Conservation (phyloP, 2,888 invertebrate species). For the Uropetala carovei region DNA sequence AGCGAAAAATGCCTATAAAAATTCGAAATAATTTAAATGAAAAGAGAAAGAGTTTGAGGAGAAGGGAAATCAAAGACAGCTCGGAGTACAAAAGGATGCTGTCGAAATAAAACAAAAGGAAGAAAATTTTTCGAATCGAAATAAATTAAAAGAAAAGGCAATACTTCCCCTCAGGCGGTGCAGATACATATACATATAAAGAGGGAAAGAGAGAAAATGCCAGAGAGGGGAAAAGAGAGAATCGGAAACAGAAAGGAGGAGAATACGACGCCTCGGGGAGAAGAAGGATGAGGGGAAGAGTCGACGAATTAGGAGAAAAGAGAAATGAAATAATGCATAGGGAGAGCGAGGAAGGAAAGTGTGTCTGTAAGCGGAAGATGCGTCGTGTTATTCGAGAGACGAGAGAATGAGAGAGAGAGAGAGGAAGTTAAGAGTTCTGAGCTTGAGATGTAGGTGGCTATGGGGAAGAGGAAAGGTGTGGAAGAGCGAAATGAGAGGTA, state of each 20-base stretch:
- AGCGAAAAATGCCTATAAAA: no score
- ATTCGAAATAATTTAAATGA: no score
- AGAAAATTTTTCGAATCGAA: background rate
- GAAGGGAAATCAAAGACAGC: background rate
- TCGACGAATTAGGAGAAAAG: background rate
- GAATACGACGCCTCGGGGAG: background rate
- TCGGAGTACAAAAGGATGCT: background rate
- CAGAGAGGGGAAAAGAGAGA: background rate
- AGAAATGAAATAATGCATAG: background rate
- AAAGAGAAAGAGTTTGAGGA: background rate
- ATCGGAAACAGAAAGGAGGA: background rate
- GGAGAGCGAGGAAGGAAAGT: background rate
- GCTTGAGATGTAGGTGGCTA: slow-evolving; percentile 2
- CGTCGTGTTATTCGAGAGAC: background rate
- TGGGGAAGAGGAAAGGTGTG: background rate
- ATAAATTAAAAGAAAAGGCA: slow-evolving; percentile 13
- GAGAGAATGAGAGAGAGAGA: no score
- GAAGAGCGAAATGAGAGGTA: background rate
- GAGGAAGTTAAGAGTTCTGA: slow-evolving; percentile 28
- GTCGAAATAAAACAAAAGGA: background rate
- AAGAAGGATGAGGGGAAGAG: background rate
- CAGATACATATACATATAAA: background rate
- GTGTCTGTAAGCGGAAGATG: background rate
- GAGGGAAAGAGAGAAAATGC: no score
- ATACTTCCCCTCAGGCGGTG: background rate